A percentile compares a stretch with the other conserved stretches of the same genome.
These are phyloP conservation scores for Leptogaster cylindrica DNA, from an alignment of 2,888 invertebrate genomes.

Conservation along the genomic window DNA sequence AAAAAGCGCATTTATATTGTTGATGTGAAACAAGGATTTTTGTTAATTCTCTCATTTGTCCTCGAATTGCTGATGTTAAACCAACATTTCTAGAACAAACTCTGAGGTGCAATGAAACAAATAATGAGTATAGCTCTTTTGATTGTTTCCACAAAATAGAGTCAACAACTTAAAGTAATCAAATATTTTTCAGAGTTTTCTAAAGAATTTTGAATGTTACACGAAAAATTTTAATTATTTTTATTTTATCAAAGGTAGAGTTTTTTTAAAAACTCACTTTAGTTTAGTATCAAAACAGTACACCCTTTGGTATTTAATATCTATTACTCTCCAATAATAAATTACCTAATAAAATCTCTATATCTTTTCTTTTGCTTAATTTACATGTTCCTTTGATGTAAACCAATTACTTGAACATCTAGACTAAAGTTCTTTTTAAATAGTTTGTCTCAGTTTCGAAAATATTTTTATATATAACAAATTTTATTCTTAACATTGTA, in stretches of 20 bases:
- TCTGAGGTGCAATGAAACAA: no score
- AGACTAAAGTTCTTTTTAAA: not conserved
- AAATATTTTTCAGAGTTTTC: not conserved
- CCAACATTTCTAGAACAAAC: no score
- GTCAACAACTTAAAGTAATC: no score
- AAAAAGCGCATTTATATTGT: no score
- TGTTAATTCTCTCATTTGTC: no score
- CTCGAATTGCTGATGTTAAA: no score
- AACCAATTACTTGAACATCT: conserved; percentile 1
- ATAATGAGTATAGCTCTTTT: no score
- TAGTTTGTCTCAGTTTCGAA: conserved; percentile 3
- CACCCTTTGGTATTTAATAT: conserved; percentile 25
- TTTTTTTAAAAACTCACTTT: conserved; percentile 18
- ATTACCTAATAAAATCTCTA: conserved; percentile 32
- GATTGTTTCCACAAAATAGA: no score
- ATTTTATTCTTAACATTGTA: not conserved
- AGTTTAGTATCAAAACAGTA: conserved; percentile 38
- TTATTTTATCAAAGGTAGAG: conserved; percentile 26
- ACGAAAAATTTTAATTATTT: conserved; percentile 10
- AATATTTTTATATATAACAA: conserved; percentile 2
- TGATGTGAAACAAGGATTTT: no score
- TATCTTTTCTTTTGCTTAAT: not conserved
- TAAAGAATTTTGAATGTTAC: not conserved
- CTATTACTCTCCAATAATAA: conserved; percentile 20
- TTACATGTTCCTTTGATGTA: not conserved